Evolutionary conservation across 2,888 invertebrate genomes (phyloP), one percentile per base, ranked within the genome.

Genomic region (Eumacrocentrus americanus): DNA sequence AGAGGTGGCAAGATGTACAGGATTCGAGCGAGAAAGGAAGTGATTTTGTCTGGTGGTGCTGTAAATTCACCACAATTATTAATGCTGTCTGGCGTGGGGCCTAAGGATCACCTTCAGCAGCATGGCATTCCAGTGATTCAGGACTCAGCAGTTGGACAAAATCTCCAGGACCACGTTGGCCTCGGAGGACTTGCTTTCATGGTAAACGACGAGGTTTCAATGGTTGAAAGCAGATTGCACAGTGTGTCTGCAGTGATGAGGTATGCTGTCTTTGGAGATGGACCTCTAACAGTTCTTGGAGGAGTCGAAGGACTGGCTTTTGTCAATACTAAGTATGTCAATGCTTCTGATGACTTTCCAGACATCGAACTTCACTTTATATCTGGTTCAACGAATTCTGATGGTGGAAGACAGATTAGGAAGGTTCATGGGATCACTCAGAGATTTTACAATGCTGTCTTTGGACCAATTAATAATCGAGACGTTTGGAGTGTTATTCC

Each of bases 51-150:
- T 0, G 95, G 91, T 0, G 98, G 98, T 0, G 87, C 97, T 0
- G 86, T 99, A 0, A 97, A 96, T 76, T 92, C 96, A 0, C 95
- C 98, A 0, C 98, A 99, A 76, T 75, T 98, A 1, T 81, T 98
- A 37, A 94, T 98, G 94, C 80, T 98, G 0, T 95, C 95, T 6
- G 98, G 97, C 0, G 86, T 97, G 9, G 93, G 93, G 0, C 91
- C 91, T 0, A 84, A 86, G 52, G 86, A 87, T 16, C 89, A 93
- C 70, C 74, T 94, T 58, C 81, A 84, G n/a, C 87, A 89, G 69
- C 87, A 89, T 68, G 84, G 67, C 53, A 93, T 95, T 68, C 92
- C 92, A 0, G 82, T 93, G 0, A 87, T 94, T 51, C 89, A 91
- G 74, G 91, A 95, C 75, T 81, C 93, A 0, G 87, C 87, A 68